Evolutionary conservation across 2,797 vertebrate species (phyloP).

Genomic region (Gymnocypris eckloni): DNA sequence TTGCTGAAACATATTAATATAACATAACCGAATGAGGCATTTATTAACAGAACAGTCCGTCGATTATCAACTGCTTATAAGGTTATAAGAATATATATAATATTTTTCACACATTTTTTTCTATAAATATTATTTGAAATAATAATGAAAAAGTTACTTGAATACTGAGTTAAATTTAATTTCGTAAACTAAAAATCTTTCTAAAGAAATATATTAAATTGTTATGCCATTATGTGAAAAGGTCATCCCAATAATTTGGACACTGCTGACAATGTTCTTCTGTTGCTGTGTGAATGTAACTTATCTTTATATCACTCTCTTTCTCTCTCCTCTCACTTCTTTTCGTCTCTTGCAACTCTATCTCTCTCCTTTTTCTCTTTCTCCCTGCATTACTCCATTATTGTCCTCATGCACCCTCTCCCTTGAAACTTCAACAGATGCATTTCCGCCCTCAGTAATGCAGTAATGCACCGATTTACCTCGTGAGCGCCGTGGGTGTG

Average conservation of each 20-base stretch:
- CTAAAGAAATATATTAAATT: not conserved
- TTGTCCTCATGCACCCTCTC: conserved; percentile 50
- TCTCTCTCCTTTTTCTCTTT: conserved; percentile 5
- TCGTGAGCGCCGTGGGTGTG: conserved; percentile 44
- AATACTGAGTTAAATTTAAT: not conserved
- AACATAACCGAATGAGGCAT: too few relatives aligned
- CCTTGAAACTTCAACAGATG: conserved; percentile 64
- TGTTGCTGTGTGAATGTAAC: not conserved
- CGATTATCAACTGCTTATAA: too few relatives aligned
- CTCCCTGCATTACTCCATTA: conserved; percentile 43
- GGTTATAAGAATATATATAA: too few relatives aligned
- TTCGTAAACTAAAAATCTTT: not conserved
- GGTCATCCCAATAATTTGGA: not conserved
- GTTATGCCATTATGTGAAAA: not conserved
- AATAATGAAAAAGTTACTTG: not conserved
- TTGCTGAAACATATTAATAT: too few relatives aligned
- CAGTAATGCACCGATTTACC: conserved; percentile 73
- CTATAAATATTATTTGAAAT: too few relatives aligned
- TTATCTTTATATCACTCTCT: not conserved
- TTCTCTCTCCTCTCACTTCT: not conserved
- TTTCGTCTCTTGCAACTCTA: not conserved
- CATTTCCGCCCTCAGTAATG: conserved; percentile 58
- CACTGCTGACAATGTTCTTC: not conserved
- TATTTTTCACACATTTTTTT: too few relatives aligned
- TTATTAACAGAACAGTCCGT: too few relatives aligned